A percentile compares a stretch with the other conserved stretches of the same genome.
phyloP scores from a whole-genome alignment of 2,888 invertebrate species.

The Alitta virens region DNA sequence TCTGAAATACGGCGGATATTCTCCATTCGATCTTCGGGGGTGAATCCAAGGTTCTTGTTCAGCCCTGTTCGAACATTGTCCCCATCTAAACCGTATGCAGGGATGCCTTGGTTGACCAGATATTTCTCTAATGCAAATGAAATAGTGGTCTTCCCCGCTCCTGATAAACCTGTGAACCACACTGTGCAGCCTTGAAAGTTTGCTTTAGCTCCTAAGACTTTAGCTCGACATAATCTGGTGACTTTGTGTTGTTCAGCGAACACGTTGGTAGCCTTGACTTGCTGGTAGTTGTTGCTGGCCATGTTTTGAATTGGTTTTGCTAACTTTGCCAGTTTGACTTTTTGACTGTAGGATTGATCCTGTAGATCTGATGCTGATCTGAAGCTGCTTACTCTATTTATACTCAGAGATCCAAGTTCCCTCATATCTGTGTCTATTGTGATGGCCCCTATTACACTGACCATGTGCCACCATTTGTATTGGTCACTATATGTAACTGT shows the following conservation, averaged over 20 bases:
- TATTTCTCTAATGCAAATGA: constrained; percentile 95
- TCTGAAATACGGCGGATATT: constrained; percentile 96
- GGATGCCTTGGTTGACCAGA: constrained; percentile 84
- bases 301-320: too few relatives aligned
- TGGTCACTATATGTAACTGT: too few relatives aligned
- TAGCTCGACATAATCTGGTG: constrained; percentile 85
- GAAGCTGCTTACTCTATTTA: too few relatives aligned
- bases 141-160: constrained; percentile 97
- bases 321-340: too few relatives aligned
- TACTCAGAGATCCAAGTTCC: too few relatives aligned
- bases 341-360: too few relatives aligned
- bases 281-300: too few relatives aligned
- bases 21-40: constrained; percentile 90
- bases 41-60: constrained; percentile 93
- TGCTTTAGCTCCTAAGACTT: constrained; percentile 80
- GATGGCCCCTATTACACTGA: too few relatives aligned
- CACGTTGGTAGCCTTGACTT: constrained; percentile 78
- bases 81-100: constrained; percentile 94
- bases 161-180: constrained; percentile 85
- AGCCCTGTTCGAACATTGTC: constrained; percentile 96
- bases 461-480: too few relatives aligned
- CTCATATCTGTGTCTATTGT: too few relatives aligned
- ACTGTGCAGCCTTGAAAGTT: constrained; percentile 83
- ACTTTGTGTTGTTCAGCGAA: constrained; percentile 95
- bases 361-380: too few relatives aligned